Evolutionary conservation across 2,797 vertebrate species (phyloP), one percentile per base, ranked within the genome.

Genomic region (Labroides dimidiatus): DNA sequence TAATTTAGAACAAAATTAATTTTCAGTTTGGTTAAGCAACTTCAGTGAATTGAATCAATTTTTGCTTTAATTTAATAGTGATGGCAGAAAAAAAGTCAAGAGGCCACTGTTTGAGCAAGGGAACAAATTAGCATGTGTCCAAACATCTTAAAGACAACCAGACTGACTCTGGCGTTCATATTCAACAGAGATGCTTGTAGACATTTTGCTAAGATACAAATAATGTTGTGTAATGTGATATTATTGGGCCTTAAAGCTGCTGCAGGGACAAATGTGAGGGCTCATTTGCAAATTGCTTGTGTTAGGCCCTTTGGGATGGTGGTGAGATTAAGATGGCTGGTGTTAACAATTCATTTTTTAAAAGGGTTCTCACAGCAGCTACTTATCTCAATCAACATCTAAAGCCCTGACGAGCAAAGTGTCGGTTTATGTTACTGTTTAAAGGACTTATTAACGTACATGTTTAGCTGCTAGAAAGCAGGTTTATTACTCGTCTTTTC

Each of bases 231-330:
- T 33, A 8, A 36, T 6, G 11, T 64, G 10, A 42, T 58, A 11
- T 44, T 27, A 69, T 62, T 6, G 16, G 5, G 19, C 33, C 47
- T 43, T 50, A 33, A 45, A 61, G 30, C 49, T 49, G 59, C 49
- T 44, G 27, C 39, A 15, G 45, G 55, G 15, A 19, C 41, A 39
- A 16, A 43, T 39, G 23, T 23, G 21, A 51, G 20, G 33, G 7
- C 20, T 62, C 6, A 15, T 68, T 61, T 55, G 20, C 50, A 43
- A 17, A 61, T 50, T 24, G 16, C 17, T 45, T 61, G 27, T 55
- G 27, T 57, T 57, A 19, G 42, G 13, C 27, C 37, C 20, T 11
- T 1, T 5, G 24, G 24, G 45, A 13, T 42, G 23, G n/a, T 14
- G 20, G 20, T n/a, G 21, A 17, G 15, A 60, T 11, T 16, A n/a